phyloP scores from a whole-genome alignment of 2,888 invertebrate species.

The Tinea semifulvella region DNA sequence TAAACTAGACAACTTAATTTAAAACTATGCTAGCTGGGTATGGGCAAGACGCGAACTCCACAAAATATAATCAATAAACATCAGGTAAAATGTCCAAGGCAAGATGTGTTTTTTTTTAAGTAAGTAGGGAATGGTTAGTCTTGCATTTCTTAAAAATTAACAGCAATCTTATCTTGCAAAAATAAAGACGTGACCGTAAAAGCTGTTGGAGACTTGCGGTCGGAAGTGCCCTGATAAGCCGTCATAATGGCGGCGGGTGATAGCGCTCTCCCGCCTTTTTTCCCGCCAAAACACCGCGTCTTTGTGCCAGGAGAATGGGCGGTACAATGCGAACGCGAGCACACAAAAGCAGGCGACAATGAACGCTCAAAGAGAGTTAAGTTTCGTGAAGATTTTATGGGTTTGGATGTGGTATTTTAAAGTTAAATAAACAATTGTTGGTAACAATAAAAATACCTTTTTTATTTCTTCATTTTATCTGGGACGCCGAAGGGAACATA shows the following conservation, averaged over 20 bases:
- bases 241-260: slow-evolving; percentile 60
- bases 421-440: too few species aligned
- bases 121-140: too few species aligned
- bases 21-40: too few species aligned
- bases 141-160: too few species aligned
- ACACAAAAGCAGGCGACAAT: slow-evolving; percentile 4
- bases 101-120: too few species aligned
- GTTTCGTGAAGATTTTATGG: neutral
- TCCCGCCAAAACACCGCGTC: slow-evolving; percentile 24
- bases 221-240: slow-evolving; percentile 61
- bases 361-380: neutral
- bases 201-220: slow-evolving; percentile 42
- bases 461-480: too few species aligned
- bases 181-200: slow-evolving; percentile 55
- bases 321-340: neutral
- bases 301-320: slow-evolving; percentile 4
- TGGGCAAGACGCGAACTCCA: too few species aligned
- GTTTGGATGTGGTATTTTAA: slow-evolving; percentile 7
- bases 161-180: slow-evolving; percentile 2
- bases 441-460: too few species aligned
- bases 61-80: too few species aligned
- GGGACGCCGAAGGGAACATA: too few species aligned
- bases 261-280: slow-evolving; percentile 64
- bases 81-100: too few species aligned
- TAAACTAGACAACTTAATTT: too few species aligned